Evolutionary conservation across 2,797 vertebrate species (phyloP).

Genomic region (Karalla daura): DNA sequence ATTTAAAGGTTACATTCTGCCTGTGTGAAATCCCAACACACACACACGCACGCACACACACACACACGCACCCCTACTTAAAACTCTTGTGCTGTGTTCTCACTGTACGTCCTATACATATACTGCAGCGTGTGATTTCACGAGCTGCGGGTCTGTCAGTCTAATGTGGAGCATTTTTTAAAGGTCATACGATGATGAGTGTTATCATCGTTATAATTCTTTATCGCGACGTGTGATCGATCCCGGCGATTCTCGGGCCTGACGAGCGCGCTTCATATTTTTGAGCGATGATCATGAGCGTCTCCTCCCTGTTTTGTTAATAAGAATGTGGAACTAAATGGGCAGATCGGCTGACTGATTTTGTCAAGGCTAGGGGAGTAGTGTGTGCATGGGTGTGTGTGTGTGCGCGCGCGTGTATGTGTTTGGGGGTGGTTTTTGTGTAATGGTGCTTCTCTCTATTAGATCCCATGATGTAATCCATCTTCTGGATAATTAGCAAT

Average conservation of each 20-base stretch:
- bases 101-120: neutral
- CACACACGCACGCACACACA: too few relatives aligned
- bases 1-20: constrained; percentile 17
- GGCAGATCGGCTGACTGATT: constrained; percentile 63
- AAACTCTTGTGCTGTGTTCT: neutral
- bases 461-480: constrained; percentile 80
- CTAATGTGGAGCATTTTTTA: constrained; percentile 16
- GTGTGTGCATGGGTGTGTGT: constrained; percentile 6
- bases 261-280: constrained; percentile 31
- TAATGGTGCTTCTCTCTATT: constrained; percentile 74
- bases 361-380: constrained; percentile 45
- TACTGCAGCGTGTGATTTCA: neutral
- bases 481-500: constrained; percentile 79
- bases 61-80: too few relatives aligned
- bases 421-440: constrained; percentile 39
- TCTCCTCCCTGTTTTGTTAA: constrained; percentile 61
- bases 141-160: neutral
- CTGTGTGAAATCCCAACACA: neutral
- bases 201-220: constrained; percentile 21
- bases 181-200: constrained; percentile 46
- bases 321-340: constrained; percentile 60
- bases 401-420: constrained; percentile 21
- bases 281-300: constrained; percentile 47
- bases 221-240: constrained; percentile 36
- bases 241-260: constrained; percentile 31